Evolutionary conservation across 2,888 invertebrate genomes (phyloP).

Genomic region (Andrena flavipes): DNA sequence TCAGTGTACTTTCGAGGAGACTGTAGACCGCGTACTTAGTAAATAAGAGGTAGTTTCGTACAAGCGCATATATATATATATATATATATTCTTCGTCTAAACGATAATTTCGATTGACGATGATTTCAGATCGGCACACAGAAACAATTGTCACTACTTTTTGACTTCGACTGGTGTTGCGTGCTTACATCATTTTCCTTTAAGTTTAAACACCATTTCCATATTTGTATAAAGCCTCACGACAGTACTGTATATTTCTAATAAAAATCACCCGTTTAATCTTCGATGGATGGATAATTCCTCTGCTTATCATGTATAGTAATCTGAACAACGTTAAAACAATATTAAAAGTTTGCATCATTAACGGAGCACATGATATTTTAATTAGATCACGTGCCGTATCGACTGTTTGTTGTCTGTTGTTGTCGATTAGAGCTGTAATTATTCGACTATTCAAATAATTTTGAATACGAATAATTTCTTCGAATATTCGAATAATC

Average conservation of each 20-base stretch:
- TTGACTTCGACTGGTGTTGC: conserved; percentile 32
- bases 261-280: conserved; percentile 76
- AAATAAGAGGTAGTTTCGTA: conserved; percentile 51
- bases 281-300: conserved; percentile 23
- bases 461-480: no score
- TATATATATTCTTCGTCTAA: conserved; percentile 24
- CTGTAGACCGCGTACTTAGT: conserved; percentile 40
- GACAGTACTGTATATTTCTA: conserved; percentile 79
- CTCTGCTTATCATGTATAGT: not conserved
- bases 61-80: conserved; percentile 10
- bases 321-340: not conserved
- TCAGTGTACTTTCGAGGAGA: conserved; percentile 53
- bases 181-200: conserved; percentile 59
- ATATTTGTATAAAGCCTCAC: conserved; percentile 78
- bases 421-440: no score
- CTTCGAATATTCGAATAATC: no score
- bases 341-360: not conserved
- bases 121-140: not conserved
- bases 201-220: conserved; percentile 71
- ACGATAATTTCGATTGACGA: conserved; percentile 34
- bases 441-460: no score
- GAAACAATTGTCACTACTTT: conserved; percentile 13
- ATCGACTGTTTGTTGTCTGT: not conserved
- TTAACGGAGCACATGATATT: no score
- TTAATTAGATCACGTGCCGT: no score